These are phyloP conservation scores for Pelodytes ibericus DNA, from an alignment of 2,797 vertebrate genomes.

Conservation along the genomic window DNA sequence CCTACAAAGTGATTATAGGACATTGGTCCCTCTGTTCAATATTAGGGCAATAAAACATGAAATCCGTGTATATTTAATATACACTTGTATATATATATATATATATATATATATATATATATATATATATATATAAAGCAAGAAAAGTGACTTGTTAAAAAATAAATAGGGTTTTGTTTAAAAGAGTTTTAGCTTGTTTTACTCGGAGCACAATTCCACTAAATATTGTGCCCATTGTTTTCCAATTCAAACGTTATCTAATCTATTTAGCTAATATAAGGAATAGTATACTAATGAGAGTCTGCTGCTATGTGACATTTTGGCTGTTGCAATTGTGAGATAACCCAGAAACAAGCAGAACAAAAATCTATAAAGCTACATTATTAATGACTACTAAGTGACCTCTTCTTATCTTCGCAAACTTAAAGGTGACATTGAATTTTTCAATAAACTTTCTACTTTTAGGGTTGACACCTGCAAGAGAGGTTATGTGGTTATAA, in stretches of 20 bases:
- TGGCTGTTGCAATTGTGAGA: constrained; percentile 59
- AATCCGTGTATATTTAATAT: too few species aligned
- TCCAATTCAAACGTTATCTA: constrained; percentile 27
- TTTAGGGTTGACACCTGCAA: constrained; percentile 52
- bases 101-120: too few species aligned
- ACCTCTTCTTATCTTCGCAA: constrained; percentile 62
- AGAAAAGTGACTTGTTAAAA: too few species aligned
- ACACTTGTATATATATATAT: too few species aligned
- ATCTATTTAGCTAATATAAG: constrained; percentile 38
- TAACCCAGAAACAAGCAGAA: constrained; percentile 59
- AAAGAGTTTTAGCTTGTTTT: neutral
- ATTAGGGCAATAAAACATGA: too few species aligned
- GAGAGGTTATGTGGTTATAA: too few species aligned
- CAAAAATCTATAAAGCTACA: constrained; percentile 60
- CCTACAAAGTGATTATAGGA: too few species aligned
- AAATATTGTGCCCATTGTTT: constrained; percentile 30
- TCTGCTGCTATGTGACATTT: constrained; percentile 29
- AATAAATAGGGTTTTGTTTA: too few species aligned
- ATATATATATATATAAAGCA: too few species aligned
- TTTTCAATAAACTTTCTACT: constrained; percentile 56
- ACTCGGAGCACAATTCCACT: constrained; percentile 17
- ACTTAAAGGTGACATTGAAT: constrained; percentile 66
- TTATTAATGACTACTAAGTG: constrained; percentile 62
- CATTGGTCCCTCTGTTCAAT: too few species aligned
- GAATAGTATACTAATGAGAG: constrained; percentile 47